phyloP scores from a whole-genome alignment of 1,140 invertebrate genomes.

The Apis laboriosa region DNA sequence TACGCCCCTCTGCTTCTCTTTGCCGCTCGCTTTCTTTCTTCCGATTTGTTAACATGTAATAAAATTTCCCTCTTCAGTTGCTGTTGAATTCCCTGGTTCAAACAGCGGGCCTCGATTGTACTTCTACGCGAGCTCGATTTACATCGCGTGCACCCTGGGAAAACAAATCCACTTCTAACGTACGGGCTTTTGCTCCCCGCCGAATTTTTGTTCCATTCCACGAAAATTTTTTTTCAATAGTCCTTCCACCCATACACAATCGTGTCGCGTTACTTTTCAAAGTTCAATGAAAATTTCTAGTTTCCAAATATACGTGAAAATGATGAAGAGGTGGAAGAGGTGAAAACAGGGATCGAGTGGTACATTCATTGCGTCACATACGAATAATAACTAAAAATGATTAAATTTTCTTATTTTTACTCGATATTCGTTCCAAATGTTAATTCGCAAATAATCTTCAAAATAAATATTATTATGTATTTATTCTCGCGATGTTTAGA shows the following conservation, averaged over 20 bases:
- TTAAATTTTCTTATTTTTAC: background rate
- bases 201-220: background rate
- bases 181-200: background rate
- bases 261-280: background rate
- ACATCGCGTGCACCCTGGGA: background rate
- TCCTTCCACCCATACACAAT: background rate
- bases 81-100: conserved; percentile 4
- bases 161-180: conserved; percentile 6
- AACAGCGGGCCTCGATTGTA: conserved; percentile 17
- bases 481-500: background rate
- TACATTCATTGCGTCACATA: background rate
- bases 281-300: background rate
- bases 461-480: background rate
- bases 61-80: conserved; percentile 11
- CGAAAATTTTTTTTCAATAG: background rate
- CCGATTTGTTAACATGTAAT: conserved; percentile 15
- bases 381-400: no score
- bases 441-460: background rate
- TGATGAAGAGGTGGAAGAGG: no score
- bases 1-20: background rate
- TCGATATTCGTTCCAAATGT: background rate
- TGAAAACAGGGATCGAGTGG: background rate
- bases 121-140: conserved; percentile 11
- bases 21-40: background rate
- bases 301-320: no score